These are phyloP conservation scores for Callopanchax toddi DNA, from an alignment of 2,113 vertebrate genomes.

Conservation along the genomic window DNA sequence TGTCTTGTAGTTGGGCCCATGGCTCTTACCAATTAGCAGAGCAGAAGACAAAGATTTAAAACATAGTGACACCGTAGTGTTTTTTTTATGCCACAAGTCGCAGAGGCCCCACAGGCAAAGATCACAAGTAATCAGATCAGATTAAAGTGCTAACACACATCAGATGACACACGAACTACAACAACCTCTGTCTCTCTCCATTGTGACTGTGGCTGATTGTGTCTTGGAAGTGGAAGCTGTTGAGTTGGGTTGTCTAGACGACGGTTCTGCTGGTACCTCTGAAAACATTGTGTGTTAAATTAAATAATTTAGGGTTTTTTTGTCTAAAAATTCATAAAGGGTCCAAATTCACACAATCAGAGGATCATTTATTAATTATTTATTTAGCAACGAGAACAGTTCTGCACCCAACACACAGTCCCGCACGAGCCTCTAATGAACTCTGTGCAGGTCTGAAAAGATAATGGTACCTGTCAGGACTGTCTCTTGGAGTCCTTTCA, in stretches of 20 bases:
- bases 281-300: not conserved
- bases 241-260: not conserved
- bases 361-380: too few relatives aligned
- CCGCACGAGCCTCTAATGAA: too few relatives aligned
- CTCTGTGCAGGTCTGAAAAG: not conserved
- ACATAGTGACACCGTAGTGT: constrained; percentile 69
- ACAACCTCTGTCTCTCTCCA: constrained; percentile 5
- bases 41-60: constrained; percentile 76
- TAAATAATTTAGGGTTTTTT: not conserved
- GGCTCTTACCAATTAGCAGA: constrained; percentile 74
- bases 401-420: not conserved
- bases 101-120: constrained; percentile 63
- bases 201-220: not conserved
- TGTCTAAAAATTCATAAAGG: not conserved
- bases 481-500: not conserved
- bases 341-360: too few relatives aligned
- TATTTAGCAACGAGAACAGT: too few relatives aligned
- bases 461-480: not conserved
- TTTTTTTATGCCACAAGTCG: constrained; percentile 69
- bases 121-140: constrained; percentile 76
- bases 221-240: not conserved
- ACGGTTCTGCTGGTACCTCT: not conserved
- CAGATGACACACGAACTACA: constrained; percentile 45
- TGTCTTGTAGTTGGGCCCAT: constrained; percentile 65
- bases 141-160: constrained; percentile 64